Base-by-base conservation (phyloP, 1,140 invertebrate species). In the Galleria mellonella region DNA sequence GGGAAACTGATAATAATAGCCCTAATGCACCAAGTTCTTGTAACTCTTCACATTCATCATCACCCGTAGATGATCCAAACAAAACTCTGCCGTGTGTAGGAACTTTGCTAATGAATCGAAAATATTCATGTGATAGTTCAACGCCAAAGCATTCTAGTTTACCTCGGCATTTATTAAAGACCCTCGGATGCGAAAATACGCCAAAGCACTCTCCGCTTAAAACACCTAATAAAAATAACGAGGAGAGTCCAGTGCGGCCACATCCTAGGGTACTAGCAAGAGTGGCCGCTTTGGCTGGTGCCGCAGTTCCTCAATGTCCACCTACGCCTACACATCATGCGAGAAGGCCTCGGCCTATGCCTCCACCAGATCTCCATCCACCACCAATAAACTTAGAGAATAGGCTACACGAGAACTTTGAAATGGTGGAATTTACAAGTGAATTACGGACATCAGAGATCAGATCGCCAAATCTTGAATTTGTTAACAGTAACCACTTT, bases 271-370 rank as follows among this genome's bases (percentile, higher is more conserved):
- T 89, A 3, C 52, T 91, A 6, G 87, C 88, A 4, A 77, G 90
- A 15, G 87, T 91, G 43, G 89, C 71, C 33, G 89, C 60, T 45
- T 66, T 62, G 47, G 78, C 51, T 43, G 81, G 70, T 0, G 32
- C 72, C 2, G 62, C 65, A 2, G 55, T 71, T 6, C 76, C 75
- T 0, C 83, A 83, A 51, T 96, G 94, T 69, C 94, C 92, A 5
- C 94, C 94, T 0, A 95, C 94, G 0, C 94, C 94, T 0, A 95
- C 93, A 0, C 94, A 95, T 78, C 93, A 93, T 63, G 92, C 93
- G 6, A 87, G 92, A 32, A 88, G 89, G 30, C 87, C 89, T 29
- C 82, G 89, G 41, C 86, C 86, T 0, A 31, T 78, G 17, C 83
- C 83, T 2, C 76, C 83, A 0, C 60, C 81, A 0, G 88, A 89